These are phyloP conservation scores for Eulemur rubriventer DNA, from an alignment of 2,797 vertebrate species.

Conservation along the genomic window DNA sequence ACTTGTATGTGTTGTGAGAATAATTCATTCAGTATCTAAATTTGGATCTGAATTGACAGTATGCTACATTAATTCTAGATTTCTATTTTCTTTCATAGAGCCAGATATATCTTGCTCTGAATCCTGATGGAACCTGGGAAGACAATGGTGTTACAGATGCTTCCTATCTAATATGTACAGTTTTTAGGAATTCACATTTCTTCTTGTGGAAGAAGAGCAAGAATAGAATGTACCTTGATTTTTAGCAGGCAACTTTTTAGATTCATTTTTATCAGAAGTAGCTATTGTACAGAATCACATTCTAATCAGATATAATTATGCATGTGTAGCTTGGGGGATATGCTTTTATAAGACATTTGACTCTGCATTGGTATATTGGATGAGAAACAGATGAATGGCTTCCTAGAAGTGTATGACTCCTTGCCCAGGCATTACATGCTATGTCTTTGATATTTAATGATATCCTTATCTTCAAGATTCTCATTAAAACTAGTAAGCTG, in stretches of 20 bases:
- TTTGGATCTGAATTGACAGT: constrained; percentile 46
- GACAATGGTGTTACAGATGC: not conserved
- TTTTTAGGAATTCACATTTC: not conserved
- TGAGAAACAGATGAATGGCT: not conserved
- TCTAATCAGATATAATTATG: not conserved
- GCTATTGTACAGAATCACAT: not conserved
- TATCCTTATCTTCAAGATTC: not conserved
- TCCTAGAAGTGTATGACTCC: not conserved
- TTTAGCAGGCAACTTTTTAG: not conserved
- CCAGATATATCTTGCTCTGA: constrained; percentile 36
- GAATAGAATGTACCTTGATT: not conserved
- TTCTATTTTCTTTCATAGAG: not conserved
- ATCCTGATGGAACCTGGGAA: not conserved
- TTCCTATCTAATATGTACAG: not conserved
- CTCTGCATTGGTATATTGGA: not conserved
- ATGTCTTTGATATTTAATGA: not conserved
- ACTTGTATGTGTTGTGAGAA: not conserved
- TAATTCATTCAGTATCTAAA: constrained; percentile 26
- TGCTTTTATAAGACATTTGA: not conserved
- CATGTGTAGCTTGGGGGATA: not conserved
- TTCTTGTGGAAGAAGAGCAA: constrained; percentile 14
- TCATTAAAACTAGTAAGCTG: not conserved
- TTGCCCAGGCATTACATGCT: not conserved
- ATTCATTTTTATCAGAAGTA: not conserved
- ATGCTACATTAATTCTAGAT: constrained; percentile 31